phyloP scores from a whole-genome alignment of 2,888 invertebrate genomes.

The Antitype chi region DNA sequence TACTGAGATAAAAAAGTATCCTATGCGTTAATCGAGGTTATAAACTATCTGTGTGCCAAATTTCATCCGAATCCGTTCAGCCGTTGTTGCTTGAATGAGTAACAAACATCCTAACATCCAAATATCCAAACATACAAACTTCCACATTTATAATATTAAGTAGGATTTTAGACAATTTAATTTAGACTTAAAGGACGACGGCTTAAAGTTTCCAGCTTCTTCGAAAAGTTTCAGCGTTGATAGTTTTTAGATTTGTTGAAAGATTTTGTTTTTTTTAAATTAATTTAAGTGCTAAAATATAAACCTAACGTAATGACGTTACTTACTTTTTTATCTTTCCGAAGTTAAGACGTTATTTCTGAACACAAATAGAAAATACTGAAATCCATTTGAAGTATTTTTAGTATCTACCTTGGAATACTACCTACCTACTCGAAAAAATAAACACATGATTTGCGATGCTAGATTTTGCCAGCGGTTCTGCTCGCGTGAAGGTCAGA shows the following conservation, averaged over 20 bases:
- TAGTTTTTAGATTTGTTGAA: not conserved
- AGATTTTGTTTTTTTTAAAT: not conserved
- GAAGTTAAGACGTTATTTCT: not conserved
- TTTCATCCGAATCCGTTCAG: no score
- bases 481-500: no score
- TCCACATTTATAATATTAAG: no score
- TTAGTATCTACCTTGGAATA: not conserved
- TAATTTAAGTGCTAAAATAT: not conserved
- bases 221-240: slow-evolving; percentile 15
- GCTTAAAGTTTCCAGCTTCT: slow-evolving; percentile 9
- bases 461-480: no score
- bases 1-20: no score
- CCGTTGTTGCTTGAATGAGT: no score
- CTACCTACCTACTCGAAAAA: not conserved
- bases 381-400: not conserved
- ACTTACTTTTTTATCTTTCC: not conserved
- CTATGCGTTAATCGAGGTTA: no score
- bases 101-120: no score
- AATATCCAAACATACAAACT: no score
- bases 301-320: not conserved
- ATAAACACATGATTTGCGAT: not conserved
- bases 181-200: slow-evolving; percentile 5
- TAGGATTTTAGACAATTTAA: slow-evolving; percentile 35
- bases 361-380: not conserved
- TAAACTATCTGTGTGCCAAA: no score